Base-by-base conservation (phyloP, 2,113 vertebrate genomes). In the Vulpes vulpes region DNA sequence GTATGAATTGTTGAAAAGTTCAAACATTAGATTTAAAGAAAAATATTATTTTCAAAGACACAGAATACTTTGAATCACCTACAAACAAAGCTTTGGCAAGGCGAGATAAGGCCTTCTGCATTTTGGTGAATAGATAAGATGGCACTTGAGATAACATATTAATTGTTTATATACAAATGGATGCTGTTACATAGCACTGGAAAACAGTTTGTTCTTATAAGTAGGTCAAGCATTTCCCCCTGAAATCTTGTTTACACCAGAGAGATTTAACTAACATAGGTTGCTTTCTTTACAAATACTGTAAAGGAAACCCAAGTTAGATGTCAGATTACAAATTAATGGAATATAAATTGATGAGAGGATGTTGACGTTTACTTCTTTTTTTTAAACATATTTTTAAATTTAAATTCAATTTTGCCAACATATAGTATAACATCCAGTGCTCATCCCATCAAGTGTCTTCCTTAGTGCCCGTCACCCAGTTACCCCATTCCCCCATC, bases 151-250 rank as follows among this genome's bases (percentile, higher is more conserved):
- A 94, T 32, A 94, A 67, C 96, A 96, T 65, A 59, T 95, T 71
- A 76, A 64, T 92, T 97, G 94, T 97, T 98, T 97, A 89, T 96
- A 98, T 95, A 93, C 96, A 93, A 95, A 91, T 94, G 95, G 97
- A 96, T 93, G 95, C 88, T 96, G 32, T 95, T 86, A 96, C 85
- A 83, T 69, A 62, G 96, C 84, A 57, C 97, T 96, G 73, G 71
- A 89, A 98, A 94, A 97, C 96, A 98, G 95, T 96, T 96, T 97
- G 91, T 94, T 82, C 65, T 96, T 64, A 62, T 97, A 96, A 97
- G 93, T 88, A 97, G 91, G 95, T 88, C 96, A 96, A 88, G 55
- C 84, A 32, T 92, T 88, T 43, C 53, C 57, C 57, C 57, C 69
- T 49, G 53, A 91, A 95, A 78, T 71, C 74, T 96, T 98, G 96